A percentile compares a stretch with the other conserved stretches of the same genome.
Conservation (phyloP, 92 coral and sea anemone genomes). For the Metridium senile region DNA sequence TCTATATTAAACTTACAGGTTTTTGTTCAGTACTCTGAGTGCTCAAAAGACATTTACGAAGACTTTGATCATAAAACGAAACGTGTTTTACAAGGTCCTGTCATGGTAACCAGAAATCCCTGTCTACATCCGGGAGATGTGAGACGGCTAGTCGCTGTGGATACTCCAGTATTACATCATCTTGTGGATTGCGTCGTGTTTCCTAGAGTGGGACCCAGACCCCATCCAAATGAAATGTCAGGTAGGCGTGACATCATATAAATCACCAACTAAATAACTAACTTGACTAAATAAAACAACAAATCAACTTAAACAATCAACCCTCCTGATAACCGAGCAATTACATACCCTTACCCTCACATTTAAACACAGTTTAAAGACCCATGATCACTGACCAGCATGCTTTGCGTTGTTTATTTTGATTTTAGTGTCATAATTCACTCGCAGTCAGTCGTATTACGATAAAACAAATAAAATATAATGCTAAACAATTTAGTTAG, state of each 20-base stretch:
- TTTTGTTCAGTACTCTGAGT: conserved; percentile 82
- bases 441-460: too few species aligned
- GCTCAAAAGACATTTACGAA: conserved; percentile 61
- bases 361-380: too few species aligned
- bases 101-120: conserved; percentile 92
- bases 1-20: conserved; percentile 44
- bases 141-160: conserved; percentile 81
- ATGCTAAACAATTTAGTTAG: too few species aligned
- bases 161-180: conserved; percentile 71
- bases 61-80: conserved; percentile 45
- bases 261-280: too few species aligned
- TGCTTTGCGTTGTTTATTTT: too few species aligned
- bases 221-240: conserved; percentile 97
- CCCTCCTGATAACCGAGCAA: too few species aligned
- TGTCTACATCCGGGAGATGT: conserved; percentile 99
- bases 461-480: too few species aligned
- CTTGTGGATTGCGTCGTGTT: conserved; percentile 94
- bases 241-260: conserved; percentile 61
- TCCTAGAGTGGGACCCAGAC: conserved; percentile 83
- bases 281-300: too few species aligned
- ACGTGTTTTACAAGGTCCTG: conserved; percentile 61
- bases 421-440: too few species aligned
- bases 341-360: too few species aligned
- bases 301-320: too few species aligned
- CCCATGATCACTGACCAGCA: too few species aligned